A percentile compares a stretch with the other conserved stretches of the same genome.
Evolutionary conservation across 2,797 vertebrate species (phyloP).

Genomic region (Nyctalus aviator): DNA sequence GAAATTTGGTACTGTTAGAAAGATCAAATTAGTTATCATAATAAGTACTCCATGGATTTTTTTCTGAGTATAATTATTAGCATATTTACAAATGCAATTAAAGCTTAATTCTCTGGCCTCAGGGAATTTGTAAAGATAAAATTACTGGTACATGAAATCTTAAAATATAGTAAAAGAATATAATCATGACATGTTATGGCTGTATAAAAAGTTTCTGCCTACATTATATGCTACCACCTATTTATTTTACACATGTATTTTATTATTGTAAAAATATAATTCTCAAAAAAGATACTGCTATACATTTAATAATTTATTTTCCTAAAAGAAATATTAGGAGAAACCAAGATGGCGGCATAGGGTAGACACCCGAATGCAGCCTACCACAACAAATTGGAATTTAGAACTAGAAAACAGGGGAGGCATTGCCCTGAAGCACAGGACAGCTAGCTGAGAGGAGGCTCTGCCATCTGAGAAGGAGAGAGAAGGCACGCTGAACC

Average conservation of each 20-base stretch:
- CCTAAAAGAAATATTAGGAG: background rate
- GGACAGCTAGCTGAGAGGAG: too few relatives aligned
- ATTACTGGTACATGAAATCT: background rate
- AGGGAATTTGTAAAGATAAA: background rate
- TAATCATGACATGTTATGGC: background rate
- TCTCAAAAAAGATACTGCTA: background rate
- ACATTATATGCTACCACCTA: background rate
- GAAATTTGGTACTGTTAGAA: background rate
- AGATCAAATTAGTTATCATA: constrained; percentile 6
- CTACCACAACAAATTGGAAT: too few relatives aligned
- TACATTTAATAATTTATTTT: constrained; percentile 36
- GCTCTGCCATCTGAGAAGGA: too few relatives aligned
- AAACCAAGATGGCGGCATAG: too few relatives aligned
- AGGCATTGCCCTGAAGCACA: too few relatives aligned
- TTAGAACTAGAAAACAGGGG: too few relatives aligned
- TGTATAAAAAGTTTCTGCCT: background rate
- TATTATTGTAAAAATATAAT: background rate
- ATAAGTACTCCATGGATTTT: background rate
- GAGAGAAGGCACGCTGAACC: too few relatives aligned
- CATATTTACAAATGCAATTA: constrained; percentile 50
- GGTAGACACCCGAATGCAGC: too few relatives aligned
- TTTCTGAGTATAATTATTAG: constrained; percentile 48
- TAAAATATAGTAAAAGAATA: constrained; percentile 41
- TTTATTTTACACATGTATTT: constrained; percentile 53
- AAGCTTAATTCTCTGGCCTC: background rate